Percentiles rank a stretch among this genome's conserved stretches.
Evolutionary conservation across 2,888 invertebrate genomes (phyloP).

Genomic region (Pyrrhopygopsis socrates): DNA sequence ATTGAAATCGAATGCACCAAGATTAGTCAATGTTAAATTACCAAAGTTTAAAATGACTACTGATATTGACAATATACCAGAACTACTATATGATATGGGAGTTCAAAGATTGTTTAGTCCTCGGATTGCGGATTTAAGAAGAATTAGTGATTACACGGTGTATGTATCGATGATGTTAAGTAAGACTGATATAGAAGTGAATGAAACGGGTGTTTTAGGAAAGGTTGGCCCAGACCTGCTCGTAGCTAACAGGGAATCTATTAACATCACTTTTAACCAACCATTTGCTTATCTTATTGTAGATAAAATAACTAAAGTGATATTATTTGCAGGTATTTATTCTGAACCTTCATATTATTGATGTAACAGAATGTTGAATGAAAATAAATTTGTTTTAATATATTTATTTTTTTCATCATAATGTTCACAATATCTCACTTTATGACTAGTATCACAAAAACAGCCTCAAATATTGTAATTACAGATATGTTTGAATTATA

Average conservation of each 20-base stretch:
- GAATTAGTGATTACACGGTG: constrained; percentile 88
- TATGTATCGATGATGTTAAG: constrained; percentile 91
- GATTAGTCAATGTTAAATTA: constrained; percentile 94
- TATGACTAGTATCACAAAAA: constrained; percentile 91
- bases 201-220: constrained; percentile 91
- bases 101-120: constrained; percentile 90
- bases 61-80: constrained; percentile 92
- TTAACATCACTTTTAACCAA: constrained; percentile 88
- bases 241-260: constrained; percentile 86
- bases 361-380: constrained; percentile 37
- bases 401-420: too few relatives aligned
- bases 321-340: constrained; percentile 92
- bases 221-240: constrained; percentile 87
- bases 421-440: constrained; percentile 42
- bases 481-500: background rate
- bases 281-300: constrained; percentile 92
- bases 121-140: constrained; percentile 88
- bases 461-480: constrained; percentile 84
- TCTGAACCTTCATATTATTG: constrained; percentile 90
- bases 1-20: constrained; percentile 90
- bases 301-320: constrained; percentile 89
- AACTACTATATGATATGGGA: constrained; percentile 92
- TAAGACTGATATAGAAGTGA: constrained; percentile 92
- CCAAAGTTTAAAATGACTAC: constrained; percentile 96
- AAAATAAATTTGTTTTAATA: constrained; percentile 18